Evolutionary conservation across 2,797 vertebrate species (phyloP).

Genomic region (Sylvia borin): DNA sequence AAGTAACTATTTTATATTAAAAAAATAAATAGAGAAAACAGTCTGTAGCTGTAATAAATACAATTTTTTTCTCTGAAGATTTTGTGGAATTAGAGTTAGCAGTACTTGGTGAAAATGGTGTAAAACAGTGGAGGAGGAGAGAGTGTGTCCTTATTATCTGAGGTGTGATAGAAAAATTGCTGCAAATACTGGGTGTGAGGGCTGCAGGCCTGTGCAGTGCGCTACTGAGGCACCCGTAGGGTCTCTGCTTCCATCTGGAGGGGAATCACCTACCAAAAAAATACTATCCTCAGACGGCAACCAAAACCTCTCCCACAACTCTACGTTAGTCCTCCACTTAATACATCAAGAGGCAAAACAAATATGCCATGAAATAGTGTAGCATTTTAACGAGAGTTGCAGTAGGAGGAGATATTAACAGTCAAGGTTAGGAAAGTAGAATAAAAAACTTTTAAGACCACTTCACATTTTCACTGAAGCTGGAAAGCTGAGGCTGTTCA

Average conservation of each 20-base stretch:
- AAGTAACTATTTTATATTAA: not conserved
- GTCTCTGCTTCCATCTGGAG: not conserved
- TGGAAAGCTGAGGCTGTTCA: not conserved
- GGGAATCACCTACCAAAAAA: not conserved
- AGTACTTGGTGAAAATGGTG: not conserved
- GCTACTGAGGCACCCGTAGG: not conserved
- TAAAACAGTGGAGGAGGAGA: not conserved
- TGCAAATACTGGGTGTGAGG: not conserved
- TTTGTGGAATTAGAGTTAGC: not conserved
- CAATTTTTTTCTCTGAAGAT: not conserved
- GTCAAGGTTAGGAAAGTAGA: not conserved
- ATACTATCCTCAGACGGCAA: not conserved
- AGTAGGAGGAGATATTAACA: not conserved
- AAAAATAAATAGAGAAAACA: not conserved
- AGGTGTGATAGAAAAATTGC: not conserved
- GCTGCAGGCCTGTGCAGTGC: not conserved
- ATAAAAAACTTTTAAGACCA: constrained; percentile 16
- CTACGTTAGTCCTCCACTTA: not conserved
- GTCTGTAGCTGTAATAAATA: not conserved
- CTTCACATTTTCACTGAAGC: not conserved
- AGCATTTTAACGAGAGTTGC: not conserved
- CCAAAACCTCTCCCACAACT: not conserved
- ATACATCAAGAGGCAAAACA: not conserved
- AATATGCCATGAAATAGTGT: not conserved
- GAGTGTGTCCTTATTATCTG: not conserved